These are phyloP conservation scores for Syndactyla subalaris DNA, from an alignment of 2,797 vertebrate species.

Conservation along the genomic window DNA sequence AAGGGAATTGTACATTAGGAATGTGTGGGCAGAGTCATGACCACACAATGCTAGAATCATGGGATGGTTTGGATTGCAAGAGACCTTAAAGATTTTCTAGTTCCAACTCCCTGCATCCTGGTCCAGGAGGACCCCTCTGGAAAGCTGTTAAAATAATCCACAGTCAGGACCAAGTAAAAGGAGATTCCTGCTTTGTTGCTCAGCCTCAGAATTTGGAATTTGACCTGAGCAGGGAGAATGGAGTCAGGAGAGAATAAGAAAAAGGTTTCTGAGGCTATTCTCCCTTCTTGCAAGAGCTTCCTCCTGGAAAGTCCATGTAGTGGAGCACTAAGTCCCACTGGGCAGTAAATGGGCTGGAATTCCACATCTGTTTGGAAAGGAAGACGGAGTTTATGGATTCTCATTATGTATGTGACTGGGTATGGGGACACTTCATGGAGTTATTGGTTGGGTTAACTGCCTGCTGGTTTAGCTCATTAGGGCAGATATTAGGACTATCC, in stretches of 20 bases:
- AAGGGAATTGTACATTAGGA: background rate
- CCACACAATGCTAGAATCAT: background rate
- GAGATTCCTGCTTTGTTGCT: background rate
- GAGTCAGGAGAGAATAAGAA: background rate
- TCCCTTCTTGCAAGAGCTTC: background rate
- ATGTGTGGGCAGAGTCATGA: rapidly evolving
- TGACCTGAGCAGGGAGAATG: background rate
- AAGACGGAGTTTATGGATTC: background rate
- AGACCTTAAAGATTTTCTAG: background rate
- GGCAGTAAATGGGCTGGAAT: background rate
- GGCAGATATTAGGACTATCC: background rate
- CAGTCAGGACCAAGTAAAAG: background rate
- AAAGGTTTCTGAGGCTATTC: background rate
- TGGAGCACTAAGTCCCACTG: background rate
- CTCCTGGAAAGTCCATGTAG: background rate
- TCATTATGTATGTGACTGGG: background rate
- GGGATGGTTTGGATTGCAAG: background rate
- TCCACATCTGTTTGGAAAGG: background rate
- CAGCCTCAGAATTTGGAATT: background rate
- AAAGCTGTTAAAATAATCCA: background rate
- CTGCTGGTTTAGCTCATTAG: background rate
- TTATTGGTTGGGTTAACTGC: background rate
- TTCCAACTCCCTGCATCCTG: background rate
- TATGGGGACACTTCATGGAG: background rate
- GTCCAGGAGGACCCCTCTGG: background rate